Conservation (phyloP, 1,140 invertebrate genomes). For the Pseudomyrmex gracilis region DNA sequence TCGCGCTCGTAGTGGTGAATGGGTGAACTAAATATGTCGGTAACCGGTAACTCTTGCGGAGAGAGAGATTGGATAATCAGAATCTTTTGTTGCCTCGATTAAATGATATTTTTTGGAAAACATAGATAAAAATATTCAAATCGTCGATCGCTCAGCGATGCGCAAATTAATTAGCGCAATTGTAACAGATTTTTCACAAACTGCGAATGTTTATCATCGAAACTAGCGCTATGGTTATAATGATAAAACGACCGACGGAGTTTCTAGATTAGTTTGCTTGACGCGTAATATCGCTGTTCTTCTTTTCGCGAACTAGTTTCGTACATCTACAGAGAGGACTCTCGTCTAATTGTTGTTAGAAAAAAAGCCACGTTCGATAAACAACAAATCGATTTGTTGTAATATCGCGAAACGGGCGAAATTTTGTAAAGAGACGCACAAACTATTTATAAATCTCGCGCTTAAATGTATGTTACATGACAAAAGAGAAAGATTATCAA, state of each 20-base stretch:
- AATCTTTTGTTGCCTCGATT: not conserved
- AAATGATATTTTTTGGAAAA: conserved; percentile 10
- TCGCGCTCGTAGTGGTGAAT: conserved; percentile 18
- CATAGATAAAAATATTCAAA: not conserved
- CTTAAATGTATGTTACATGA: not conserved
- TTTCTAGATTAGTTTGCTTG: conserved; percentile 41
- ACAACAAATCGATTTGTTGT: not conserved
- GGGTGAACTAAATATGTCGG: conserved; percentile 31
- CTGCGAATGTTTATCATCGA: not conserved
- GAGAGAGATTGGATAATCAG: conserved; percentile 5
- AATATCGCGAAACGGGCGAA: not conserved
- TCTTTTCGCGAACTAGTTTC: conserved; percentile 13
- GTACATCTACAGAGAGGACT: conserved; percentile 17
- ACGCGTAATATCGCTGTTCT: conserved; percentile 13
- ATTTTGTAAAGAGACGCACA: not conserved
- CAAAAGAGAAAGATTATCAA: conserved; percentile 38
- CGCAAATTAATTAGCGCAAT: not conserved
- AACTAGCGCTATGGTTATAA: conserved; percentile 1
- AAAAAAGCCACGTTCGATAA: not conserved
- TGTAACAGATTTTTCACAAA: not conserved
- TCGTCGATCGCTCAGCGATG: not conserved
- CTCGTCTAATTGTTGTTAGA: not conserved
- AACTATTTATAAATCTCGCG: no score
- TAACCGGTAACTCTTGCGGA: conserved; percentile 24
- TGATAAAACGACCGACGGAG: conserved; percentile 49